A percentile compares a stretch with the other conserved stretches of the same genome.
phyloP scores from a whole-genome alignment of 2,888 invertebrate genomes.

The Tricholauxania praeusta region DNA sequence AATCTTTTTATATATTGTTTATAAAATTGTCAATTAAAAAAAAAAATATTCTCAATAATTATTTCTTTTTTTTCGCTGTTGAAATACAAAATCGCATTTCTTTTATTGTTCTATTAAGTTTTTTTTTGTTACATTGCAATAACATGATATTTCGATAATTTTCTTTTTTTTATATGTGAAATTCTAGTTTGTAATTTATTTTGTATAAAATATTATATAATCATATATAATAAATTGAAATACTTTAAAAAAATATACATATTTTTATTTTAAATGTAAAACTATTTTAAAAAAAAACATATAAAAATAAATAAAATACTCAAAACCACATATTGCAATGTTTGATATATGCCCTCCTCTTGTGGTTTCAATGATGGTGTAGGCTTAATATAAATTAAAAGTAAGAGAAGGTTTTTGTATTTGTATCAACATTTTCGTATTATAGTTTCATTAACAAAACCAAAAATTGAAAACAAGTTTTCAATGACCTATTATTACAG shows the following conservation, averaged over 20 bases:
- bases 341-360: too few relatives aligned
- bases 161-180: constrained; percentile 41
- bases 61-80: too few relatives aligned
- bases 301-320: constrained; percentile 40
- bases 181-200: constrained; percentile 47
- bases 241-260: constrained; percentile 27
- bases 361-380: too few relatives aligned
- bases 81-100: background rate
- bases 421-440: too few relatives aligned
- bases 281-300: constrained; percentile 34
- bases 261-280: constrained; percentile 38
- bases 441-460: too few relatives aligned
- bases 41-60: background rate
- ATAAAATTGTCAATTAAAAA: constrained; percentile 1
- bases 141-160: constrained; percentile 18
- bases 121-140: constrained; percentile 30
- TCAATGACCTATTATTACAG: too few relatives aligned
- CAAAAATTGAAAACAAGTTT: too few relatives aligned
- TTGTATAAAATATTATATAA: constrained; percentile 39
- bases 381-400: too few relatives aligned
- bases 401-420: too few relatives aligned
- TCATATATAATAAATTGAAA: constrained; percentile 25
- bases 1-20: constrained; percentile 1
- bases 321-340: background rate
- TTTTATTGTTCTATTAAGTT: background rate